Conservation (phyloP, 1,140 invertebrate genomes). For the Physella acuta region DNA sequence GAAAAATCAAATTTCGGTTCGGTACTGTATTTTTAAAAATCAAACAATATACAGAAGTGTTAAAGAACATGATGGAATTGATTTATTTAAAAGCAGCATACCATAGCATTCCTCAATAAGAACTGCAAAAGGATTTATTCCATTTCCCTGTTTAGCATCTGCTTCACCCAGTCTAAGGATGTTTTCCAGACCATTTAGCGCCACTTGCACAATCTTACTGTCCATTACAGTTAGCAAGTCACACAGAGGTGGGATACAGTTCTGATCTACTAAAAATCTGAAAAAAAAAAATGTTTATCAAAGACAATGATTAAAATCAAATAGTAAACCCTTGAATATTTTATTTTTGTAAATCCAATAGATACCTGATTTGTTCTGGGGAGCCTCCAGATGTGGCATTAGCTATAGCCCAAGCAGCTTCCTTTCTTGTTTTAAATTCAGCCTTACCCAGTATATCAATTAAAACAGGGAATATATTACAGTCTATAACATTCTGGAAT, state of each 20-base stretch:
- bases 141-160: constrained; percentile 69
- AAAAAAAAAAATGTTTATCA: constrained; percentile 1
- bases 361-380: constrained; percentile 85
- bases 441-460: constrained; percentile 89
- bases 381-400: constrained; percentile 95
- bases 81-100: constrained; percentile 52
- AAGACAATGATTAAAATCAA: neutral
- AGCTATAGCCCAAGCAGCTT: constrained; percentile 97
- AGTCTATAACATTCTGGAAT: constrained; percentile 87
- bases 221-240: constrained; percentile 92
- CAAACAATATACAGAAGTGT: neutral
- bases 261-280: constrained; percentile 64
- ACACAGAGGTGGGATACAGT: constrained; percentile 92
- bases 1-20: neutral
- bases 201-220: constrained; percentile 95
- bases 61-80: too few species aligned
- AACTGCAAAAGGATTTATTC: constrained; percentile 86
- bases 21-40: neutral
- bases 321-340: neutral
- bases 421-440: constrained; percentile 95
- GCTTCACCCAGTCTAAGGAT: constrained; percentile 90
- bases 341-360: too few species aligned
- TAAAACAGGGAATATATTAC: constrained; percentile 88
- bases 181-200: constrained; percentile 93
- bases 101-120: constrained; percentile 95